A percentile compares a stretch with the other conserved stretches of the same genome.
phyloP scores from a whole-genome alignment of 23 tunicate species.

The Halocynthia roretzi region DNA sequence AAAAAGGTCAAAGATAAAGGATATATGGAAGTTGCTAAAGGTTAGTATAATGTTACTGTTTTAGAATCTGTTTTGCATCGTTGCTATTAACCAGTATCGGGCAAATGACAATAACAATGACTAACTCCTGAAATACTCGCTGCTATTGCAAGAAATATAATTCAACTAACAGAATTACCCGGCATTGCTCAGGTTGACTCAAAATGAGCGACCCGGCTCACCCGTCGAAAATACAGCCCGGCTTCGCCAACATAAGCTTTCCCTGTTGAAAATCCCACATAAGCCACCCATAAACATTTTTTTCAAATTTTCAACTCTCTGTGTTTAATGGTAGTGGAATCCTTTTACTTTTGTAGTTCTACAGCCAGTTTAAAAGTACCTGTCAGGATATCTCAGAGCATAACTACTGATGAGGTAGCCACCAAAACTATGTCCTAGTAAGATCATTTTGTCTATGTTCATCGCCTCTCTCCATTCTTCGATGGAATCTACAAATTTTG shows the following conservation, averaged over 20 bases:
- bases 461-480: slow-evolving; percentile 77
- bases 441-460: slow-evolving; percentile 57
- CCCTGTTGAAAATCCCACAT: no score
- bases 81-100: no score
- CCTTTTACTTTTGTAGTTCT: no score
- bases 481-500: slow-evolving; percentile 75
- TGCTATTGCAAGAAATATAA: no score
- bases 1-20: neutral
- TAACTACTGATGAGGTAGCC: slow-evolving; percentile 90
- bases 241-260: neutral
- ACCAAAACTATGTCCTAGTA: slow-evolving; percentile 93
- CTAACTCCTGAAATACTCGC: no score
- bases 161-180: no score
- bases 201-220: neutral
- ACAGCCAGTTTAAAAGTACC: neutral
- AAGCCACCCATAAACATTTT: neutral
- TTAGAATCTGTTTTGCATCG: no score
- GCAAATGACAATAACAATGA: no score
- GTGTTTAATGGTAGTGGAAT: no score
- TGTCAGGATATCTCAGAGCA: slow-evolving; percentile 81
- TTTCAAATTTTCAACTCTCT: neutral
- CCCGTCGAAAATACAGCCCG: neutral
- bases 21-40: no score
- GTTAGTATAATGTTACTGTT: no score
- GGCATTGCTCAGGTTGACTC: no score